Percentiles rank a stretch among this genome's conserved stretches.
Conservation (phyloP, 2,888 invertebrate genomes). For the Eudemis profundana region DNA sequence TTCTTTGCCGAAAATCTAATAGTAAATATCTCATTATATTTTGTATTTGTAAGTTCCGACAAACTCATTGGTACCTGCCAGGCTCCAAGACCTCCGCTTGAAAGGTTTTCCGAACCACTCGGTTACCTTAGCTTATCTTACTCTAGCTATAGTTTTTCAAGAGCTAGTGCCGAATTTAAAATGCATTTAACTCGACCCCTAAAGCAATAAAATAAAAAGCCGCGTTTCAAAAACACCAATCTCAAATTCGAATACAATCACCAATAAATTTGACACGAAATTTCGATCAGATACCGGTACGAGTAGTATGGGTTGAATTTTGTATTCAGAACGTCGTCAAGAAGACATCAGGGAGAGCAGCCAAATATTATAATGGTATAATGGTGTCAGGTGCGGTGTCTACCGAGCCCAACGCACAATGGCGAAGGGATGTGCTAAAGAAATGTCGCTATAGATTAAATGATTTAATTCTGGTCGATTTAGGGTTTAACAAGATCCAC, state of each 20-base stretch:
- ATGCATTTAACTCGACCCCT: slow-evolving; percentile 24
- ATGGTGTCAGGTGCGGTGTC: slow-evolving; percentile 82
- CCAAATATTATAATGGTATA: slow-evolving; percentile 85
- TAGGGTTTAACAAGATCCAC: too few species aligned
- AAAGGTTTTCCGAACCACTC: too few species aligned
- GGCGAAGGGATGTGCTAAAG: slow-evolving; percentile 13
- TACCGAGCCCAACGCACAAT: slow-evolving; percentile 34
- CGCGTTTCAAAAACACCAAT: slow-evolving; percentile 57
- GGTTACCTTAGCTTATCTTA: too few species aligned
- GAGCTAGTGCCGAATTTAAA: neutral
- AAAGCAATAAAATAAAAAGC: slow-evolving; percentile 59
- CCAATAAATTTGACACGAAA: slow-evolving; percentile 72
- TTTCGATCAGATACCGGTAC: slow-evolving; percentile 60
- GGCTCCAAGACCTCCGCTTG: too few species aligned
- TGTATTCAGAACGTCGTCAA: slow-evolving; percentile 84
- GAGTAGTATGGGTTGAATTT: slow-evolving; percentile 67
- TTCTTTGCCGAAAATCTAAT: too few species aligned
- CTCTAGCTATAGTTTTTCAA: neutral
- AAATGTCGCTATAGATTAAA: slow-evolving; percentile 51
- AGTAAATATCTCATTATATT: too few species aligned
- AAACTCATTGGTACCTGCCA: too few species aligned
- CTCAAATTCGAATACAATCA: slow-evolving; percentile 69
- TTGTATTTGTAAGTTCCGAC: too few species aligned
- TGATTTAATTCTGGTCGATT: slow-evolving; percentile 3
- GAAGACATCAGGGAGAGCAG: slow-evolving; percentile 80